A percentile compares a stretch with the other conserved stretches of the same genome.
phyloP scores from a whole-genome alignment of 2,888 invertebrate species.

The Eupithecia abbreviata region DNA sequence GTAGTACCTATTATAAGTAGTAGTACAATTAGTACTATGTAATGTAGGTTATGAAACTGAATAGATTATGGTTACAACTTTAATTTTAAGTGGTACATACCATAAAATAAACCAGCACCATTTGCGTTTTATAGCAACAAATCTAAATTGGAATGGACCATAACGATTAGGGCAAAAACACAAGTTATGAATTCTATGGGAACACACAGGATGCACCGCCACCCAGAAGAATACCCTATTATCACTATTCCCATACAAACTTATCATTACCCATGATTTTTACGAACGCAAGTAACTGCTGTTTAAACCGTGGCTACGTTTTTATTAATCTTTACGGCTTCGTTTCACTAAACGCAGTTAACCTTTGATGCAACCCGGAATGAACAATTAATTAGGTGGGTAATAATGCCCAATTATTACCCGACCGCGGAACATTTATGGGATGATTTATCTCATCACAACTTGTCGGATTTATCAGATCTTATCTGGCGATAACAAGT shows the following conservation, averaged over 20 bases:
- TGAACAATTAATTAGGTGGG: slow-evolving; percentile 7
- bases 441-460: slow-evolving; percentile 8
- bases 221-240: slow-evolving; percentile 29
- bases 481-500: neutral
- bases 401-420: slow-evolving; percentile 7
- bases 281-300: neutral
- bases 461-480: slow-evolving; percentile 9
- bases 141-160: slow-evolving; percentile 37
- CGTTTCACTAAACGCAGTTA: slow-evolving; percentile 8
- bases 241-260: slow-evolving; percentile 8
- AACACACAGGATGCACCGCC: slow-evolving; percentile 45
- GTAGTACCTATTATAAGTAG: no score
- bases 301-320: neutral
- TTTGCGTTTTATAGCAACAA: slow-evolving; percentile 33
- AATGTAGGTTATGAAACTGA: neutral
- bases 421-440: neutral
- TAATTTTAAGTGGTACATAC: neutral
- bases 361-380: slow-evolving; percentile 7
- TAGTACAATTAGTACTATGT: no score
- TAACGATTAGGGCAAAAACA: slow-evolving; percentile 41
- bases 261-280: neutral
- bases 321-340: neutral
- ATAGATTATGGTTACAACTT: neutral
- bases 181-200: slow-evolving; percentile 41
- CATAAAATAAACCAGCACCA: slow-evolving; percentile 12